phyloP scores from a whole-genome alignment of 2,888 invertebrate genomes.

The Toxonevra muliebris region DNA sequence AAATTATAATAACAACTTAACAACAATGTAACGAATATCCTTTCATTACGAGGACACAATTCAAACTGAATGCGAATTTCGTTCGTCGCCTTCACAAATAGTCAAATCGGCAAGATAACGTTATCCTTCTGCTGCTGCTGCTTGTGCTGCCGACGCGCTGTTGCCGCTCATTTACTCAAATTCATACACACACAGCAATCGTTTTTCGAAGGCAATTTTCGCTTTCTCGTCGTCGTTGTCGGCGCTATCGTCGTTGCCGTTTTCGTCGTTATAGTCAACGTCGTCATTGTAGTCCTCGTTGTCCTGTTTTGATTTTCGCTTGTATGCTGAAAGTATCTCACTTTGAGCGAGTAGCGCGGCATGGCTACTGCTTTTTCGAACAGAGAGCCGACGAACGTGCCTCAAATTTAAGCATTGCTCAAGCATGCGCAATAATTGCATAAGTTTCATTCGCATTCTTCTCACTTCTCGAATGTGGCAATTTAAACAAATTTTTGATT shows the following conservation, averaged over 20 bases:
- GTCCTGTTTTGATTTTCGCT: neutral
- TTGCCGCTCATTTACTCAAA: conserved; percentile 27
- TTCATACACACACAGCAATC: conserved; percentile 4
- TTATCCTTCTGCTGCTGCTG: conserved; percentile 33
- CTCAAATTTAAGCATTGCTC: neutral
- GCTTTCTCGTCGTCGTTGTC: conserved; percentile 13
- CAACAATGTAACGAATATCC: conserved; percentile 66
- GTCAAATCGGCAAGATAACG: conserved; percentile 48
- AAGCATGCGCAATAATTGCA: neutral
- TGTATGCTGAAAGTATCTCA: neutral
- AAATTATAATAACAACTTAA: conserved; percentile 66
- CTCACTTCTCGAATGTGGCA: too few species aligned
- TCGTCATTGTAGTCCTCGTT: conserved; percentile 3
- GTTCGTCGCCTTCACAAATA: conserved; percentile 63
- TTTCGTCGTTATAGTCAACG: conserved; percentile 9
- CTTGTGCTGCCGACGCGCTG: conserved; percentile 28
- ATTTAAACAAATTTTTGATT: too few species aligned
- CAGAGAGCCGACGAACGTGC: neutral
- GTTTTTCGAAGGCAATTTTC: neutral
- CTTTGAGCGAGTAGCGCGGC: conserved; percentile 4
- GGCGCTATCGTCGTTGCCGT: conserved; percentile 20
- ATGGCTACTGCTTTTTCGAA: conserved; percentile 2
- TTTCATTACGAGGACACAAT: conserved; percentile 66
- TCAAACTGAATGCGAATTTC: conserved; percentile 65
- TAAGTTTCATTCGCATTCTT: too few species aligned